A percentile compares a stretch with the other conserved stretches of the same genome.
Conservation (phyloP, 2,797 vertebrate species). For the Enteromius thamalakanensis region DNA sequence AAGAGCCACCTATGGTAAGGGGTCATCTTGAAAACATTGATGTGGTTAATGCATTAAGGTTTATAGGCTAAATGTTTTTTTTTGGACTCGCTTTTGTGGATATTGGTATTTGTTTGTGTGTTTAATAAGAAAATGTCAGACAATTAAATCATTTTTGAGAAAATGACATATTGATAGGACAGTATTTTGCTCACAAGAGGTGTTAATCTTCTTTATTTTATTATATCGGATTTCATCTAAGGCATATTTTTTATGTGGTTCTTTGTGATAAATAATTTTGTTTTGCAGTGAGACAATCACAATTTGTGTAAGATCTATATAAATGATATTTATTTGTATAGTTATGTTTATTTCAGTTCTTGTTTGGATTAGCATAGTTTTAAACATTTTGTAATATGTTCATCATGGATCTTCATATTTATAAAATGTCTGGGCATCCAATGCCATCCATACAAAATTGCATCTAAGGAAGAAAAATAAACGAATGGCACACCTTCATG, state of each 20-base stretch:
- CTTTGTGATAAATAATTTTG: not conserved
- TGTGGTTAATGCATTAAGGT: not conserved
- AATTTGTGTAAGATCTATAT: not conserved
- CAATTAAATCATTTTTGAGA: no score
- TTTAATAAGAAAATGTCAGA: not conserved
- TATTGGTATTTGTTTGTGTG: not conserved
- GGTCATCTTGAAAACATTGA: not conserved
- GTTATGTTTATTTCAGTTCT: not conserved
- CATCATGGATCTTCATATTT: not conserved
- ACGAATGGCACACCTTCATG: not conserved
- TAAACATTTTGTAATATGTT: not conserved
- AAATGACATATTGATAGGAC: not conserved
- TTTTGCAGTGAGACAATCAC: not conserved
- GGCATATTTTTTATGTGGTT: not conserved
- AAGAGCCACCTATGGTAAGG: constrained; percentile 72
- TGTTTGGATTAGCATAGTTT: not conserved
- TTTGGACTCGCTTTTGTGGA: not conserved
- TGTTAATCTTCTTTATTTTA: not conserved
- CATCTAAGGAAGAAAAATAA: not conserved
- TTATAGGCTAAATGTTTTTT: not conserved
- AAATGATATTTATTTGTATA: not conserved
- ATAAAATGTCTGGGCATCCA: not conserved
- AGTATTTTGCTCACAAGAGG: not conserved
- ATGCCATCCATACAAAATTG: not conserved
- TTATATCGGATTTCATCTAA: not conserved